phyloP scores from a whole-genome alignment of 2,113 vertebrate genomes.

The Peromyscus leucopus region DNA sequence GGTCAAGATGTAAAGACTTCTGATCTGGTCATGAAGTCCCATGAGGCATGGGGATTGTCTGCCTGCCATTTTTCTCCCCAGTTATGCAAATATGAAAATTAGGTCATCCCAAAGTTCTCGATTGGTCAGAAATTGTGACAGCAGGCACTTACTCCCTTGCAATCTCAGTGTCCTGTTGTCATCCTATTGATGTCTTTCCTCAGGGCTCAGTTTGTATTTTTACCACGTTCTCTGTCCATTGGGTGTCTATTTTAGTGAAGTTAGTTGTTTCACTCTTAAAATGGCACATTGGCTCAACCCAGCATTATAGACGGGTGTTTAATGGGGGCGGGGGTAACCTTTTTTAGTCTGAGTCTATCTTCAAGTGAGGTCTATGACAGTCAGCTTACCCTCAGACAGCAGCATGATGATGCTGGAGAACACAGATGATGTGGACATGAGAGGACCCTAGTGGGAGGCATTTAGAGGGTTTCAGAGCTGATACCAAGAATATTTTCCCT shows the following conservation, averaged over 20 bases:
- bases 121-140: background rate
- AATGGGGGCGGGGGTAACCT: background rate
- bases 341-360: background rate
- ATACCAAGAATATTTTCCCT: background rate
- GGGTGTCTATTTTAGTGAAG: conserved; percentile 11
- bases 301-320: background rate
- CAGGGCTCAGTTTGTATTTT: conserved; percentile 5
- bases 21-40: background rate
- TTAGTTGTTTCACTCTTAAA: conserved; percentile 38
- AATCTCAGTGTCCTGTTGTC: background rate
- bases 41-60: background rate
- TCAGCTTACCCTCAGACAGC: background rate
- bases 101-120: background rate
- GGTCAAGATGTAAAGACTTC: background rate
- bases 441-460: background rate
- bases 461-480: background rate
- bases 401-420: background rate
- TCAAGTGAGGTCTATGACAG: background rate
- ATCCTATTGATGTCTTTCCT: conserved; percentile 3
- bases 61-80: background rate
- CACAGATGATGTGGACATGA: rapidly evolving
- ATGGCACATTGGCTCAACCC: background rate
- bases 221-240: background rate
- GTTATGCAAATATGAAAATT: background rate
- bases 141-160: background rate